These are phyloP conservation scores for Cardinalis cardinalis DNA, from an alignment of 2,113 vertebrate species.

Conservation along the genomic window DNA sequence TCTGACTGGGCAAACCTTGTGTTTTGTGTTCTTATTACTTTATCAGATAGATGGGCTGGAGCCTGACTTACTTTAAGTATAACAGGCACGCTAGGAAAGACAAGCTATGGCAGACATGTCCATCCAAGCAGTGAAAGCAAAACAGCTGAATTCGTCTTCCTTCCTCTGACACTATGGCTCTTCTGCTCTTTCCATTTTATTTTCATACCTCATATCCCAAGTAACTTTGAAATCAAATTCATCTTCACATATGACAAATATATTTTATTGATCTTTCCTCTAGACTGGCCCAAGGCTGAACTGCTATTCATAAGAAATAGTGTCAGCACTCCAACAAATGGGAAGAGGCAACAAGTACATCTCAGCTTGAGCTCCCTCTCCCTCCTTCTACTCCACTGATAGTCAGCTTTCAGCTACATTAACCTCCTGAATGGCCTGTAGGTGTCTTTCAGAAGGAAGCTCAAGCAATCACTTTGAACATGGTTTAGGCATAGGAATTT, in stretches of 20 bases:
- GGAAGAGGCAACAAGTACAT: not conserved
- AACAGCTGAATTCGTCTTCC: not conserved
- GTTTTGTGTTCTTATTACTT: not conserved
- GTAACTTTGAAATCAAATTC: not conserved
- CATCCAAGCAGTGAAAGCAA: not conserved
- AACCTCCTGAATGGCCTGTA: not conserved
- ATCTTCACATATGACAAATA: not conserved
- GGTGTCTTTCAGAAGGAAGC: not conserved
- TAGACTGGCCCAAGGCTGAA: not conserved
- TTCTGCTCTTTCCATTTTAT: not conserved
- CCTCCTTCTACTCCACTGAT: not conserved
- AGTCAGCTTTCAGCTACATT: not conserved
- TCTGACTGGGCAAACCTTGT: not conserved
- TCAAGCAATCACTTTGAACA: not conserved
- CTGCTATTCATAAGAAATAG: not conserved
- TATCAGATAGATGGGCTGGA: not conserved
- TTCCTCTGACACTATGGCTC: fast-evolving
- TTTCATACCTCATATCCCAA: not conserved
- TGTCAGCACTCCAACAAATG: not conserved
- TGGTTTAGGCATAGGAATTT: not conserved
- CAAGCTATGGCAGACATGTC: fast-evolving
- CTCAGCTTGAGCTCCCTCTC: not conserved
- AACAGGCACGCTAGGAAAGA: fast-evolving
- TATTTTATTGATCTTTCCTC: not conserved
- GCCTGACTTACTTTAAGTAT: not conserved